These are phyloP conservation scores for Phalloptychus januarius DNA, from an alignment of 2,797 vertebrate genomes.

Conservation along the genomic window DNA sequence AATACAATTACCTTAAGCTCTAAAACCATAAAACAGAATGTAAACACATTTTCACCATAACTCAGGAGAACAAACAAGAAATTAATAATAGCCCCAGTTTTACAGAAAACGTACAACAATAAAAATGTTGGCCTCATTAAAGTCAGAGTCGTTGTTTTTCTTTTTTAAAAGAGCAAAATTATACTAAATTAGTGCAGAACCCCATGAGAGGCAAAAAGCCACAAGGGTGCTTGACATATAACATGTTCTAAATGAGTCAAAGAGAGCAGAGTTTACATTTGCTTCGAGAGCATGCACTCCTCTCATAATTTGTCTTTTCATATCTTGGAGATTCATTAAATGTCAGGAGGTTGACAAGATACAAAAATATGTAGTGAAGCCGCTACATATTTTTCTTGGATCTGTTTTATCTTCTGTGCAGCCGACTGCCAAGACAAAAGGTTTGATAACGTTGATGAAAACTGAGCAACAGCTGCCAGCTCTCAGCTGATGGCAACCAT, in stretches of 20 bases:
- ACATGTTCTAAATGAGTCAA: constrained; percentile 21
- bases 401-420: constrained; percentile 30
- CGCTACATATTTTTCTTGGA: constrained; percentile 64
- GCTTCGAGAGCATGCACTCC: constrained; percentile 30
- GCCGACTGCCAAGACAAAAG: constrained; percentile 37
- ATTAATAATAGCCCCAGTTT: constrained; percentile 2
- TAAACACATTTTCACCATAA: constrained; percentile 16
- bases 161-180: constrained; percentile 11
- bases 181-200: constrained; percentile 22
- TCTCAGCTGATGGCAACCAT: constrained; percentile 57
- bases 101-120: constrained; percentile 25
- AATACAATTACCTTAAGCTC: constrained; percentile 39
- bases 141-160: constrained; percentile 7
- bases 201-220: not conserved
- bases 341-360: constrained; percentile 28
- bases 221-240: constrained; percentile 25
- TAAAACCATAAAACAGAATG: constrained; percentile 25
- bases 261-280: constrained; percentile 15
- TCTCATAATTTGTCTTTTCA: constrained; percentile 37
- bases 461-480: constrained; percentile 52
- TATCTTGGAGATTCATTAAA: constrained; percentile 56
- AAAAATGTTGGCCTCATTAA: not conserved
- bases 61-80: not conserved
- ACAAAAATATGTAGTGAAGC: constrained; percentile 31
- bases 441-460: constrained; percentile 44